Percentiles rank a stretch among this genome's conserved stretches.
phyloP scores from a whole-genome alignment of 2,888 invertebrate species.

The Abscondita cerata region DNA sequence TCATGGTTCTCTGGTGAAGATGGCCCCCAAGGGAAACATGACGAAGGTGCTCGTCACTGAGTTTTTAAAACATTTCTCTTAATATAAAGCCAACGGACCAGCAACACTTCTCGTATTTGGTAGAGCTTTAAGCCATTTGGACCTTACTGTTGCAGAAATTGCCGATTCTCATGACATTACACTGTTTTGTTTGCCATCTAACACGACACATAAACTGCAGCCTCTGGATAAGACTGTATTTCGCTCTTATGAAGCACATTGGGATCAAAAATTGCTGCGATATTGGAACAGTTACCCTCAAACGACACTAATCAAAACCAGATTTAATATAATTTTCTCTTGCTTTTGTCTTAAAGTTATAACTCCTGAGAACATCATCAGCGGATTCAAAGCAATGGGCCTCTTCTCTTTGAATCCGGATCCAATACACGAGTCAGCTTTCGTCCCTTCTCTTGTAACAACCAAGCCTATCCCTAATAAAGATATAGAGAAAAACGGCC shows the following conservation, averaged over 20 bases:
- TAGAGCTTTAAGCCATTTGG: not conserved
- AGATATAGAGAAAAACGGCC: no score
- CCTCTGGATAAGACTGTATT: constrained; percentile 2
- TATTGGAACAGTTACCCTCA: no score
- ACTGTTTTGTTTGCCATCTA: not conserved
- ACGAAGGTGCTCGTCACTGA: not conserved
- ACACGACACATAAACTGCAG: not conserved
- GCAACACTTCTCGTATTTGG: not conserved
- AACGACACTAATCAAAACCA: no score
- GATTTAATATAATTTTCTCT: no score
- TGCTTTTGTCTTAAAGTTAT: no score
- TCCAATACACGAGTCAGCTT: no score
- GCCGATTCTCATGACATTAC: not conserved
- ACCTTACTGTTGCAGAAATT: not conserved
- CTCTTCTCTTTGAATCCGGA: no score
- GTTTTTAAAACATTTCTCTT: not conserved
- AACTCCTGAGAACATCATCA: no score
- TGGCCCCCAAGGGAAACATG: not conserved
- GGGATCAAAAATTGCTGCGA: no score
- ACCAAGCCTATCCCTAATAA: no score
- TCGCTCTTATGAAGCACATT: constrained; percentile 1
- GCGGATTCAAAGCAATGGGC: no score
- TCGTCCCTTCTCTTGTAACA: no score
- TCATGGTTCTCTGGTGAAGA: not conserved
- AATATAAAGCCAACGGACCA: not conserved